Base-by-base conservation (phyloP, 1,140 invertebrate species). In the Euglossa dilemma region DNA sequence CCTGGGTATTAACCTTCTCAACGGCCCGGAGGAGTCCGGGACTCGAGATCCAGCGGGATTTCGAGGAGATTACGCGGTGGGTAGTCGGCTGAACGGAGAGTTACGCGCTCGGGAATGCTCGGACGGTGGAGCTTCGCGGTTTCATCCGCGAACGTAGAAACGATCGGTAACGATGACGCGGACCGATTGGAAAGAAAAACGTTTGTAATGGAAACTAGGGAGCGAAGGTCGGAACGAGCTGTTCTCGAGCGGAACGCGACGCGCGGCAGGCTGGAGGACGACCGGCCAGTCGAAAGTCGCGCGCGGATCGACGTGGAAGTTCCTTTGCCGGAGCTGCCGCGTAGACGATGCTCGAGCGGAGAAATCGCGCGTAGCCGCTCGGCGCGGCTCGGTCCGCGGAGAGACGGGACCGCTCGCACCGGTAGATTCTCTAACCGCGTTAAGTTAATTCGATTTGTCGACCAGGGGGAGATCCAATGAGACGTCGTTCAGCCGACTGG, bases 201-300 rank as follows among this genome's bases (percentile, higher is more conserved):
- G 57, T 9, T 73, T 72, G 90, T 90, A 92, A 92, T 91, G 90
- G 85, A 90, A 91, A 91, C 85, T 84, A 70, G 61, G 72, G 90
- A 86, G 73, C 88, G 90, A 92, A 92, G 90, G 90, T 88, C 90
- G 85, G 1, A 36, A 36, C 4, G 36, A 71, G 88, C 90, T 84
- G 57, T 91, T 88, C 70, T 69, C 82, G 63, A 90, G 77, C 61
- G 84, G 85, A 91, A 87, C 82, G 76, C 78, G 72, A 86, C 61
- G 85, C 54, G 67, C 54, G 50, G 25, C 54, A 4, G 63, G 43
- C 59, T 47, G 25, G 80, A 79, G 43, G 70, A 85, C 76, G 83
- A 84, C 76, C 77, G 76, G 75, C 89, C 90, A 91, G 91, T 92
- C 79, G 87, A 91, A 92, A 91, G 84, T 89, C 73, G 89, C 80